phyloP scores from a whole-genome alignment of 2,113 vertebrate genomes.

The Mionectes macconnelli region DNA sequence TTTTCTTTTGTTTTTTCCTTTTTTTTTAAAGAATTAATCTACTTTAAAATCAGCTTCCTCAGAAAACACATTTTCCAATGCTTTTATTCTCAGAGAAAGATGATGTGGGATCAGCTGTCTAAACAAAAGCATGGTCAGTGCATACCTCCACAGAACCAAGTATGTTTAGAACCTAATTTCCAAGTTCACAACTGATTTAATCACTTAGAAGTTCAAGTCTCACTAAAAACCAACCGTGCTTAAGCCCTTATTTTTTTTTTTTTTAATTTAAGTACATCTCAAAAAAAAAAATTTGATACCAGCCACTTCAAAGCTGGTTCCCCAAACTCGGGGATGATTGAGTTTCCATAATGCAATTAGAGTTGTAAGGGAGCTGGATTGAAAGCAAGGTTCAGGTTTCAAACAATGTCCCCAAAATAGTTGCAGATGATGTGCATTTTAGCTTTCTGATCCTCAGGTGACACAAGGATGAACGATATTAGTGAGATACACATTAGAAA shows the following conservation, averaged over 20 bases:
- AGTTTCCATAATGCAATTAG: slow-evolving; percentile 57
- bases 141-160: background rate
- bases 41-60: background rate
- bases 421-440: slow-evolving; percentile 51
- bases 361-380: background rate
- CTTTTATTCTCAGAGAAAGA: background rate
- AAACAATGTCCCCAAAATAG: slow-evolving; percentile 37
- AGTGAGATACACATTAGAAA: background rate
- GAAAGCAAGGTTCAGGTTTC: slow-evolving; percentile 53
- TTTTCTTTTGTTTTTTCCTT: too few relatives aligned
- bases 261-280: background rate
- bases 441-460: slow-evolving; percentile 58
- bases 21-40: background rate
- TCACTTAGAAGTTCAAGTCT: background rate
- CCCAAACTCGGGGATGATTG: background rate
- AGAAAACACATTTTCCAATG: background rate
- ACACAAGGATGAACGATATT: background rate
- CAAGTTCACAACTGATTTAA: background rate
- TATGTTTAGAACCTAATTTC: background rate
- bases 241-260: background rate
- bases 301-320: slow-evolving; percentile 36
- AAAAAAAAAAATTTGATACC: background rate
- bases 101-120: background rate
- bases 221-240: background rate
- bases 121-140: background rate